These are phyloP conservation scores for Ennomos fuscantarius DNA, from an alignment of 2,888 invertebrate genomes.

Conservation along the genomic window DNA sequence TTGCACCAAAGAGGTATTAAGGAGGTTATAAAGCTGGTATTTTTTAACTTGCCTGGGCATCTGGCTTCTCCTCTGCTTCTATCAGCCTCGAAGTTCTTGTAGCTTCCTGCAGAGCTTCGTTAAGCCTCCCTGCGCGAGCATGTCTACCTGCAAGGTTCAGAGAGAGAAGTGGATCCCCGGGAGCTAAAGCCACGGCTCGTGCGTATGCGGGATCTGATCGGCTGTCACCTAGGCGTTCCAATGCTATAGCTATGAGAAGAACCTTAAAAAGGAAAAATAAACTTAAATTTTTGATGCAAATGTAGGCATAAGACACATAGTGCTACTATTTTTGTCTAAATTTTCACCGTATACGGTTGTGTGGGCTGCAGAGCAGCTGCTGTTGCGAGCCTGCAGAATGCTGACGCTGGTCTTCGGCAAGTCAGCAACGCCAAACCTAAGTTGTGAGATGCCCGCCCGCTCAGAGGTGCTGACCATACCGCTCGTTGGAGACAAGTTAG, in stretches of 20 bases:
- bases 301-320: too few species aligned
- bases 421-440: conserved; percentile 67
- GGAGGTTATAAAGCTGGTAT: too few species aligned
- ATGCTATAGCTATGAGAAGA: conserved; percentile 68
- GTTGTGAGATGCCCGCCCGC: conserved; percentile 69
- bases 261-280: conserved; percentile 52
- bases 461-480: conserved; percentile 69
- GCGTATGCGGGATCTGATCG: conserved; percentile 72
- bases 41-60: conserved; percentile 57
- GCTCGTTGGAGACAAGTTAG: conserved; percentile 74
- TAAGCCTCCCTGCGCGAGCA: conserved; percentile 60
- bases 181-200: conserved; percentile 61
- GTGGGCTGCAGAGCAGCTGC: conserved; percentile 71
- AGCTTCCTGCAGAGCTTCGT: conserved; percentile 60
- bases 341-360: conserved; percentile 59
- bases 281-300: too few species aligned
- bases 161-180: conserved; percentile 64
- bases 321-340: not conserved
- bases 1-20: too few species aligned
- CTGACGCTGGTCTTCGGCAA: conserved; percentile 70
- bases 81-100: conserved; percentile 52
- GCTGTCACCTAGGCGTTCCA: conserved; percentile 70
- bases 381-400: conserved; percentile 73
- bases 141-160: conserved; percentile 70
- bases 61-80: conserved; percentile 53